These are phyloP conservation scores for Nudaria mundana DNA, from an alignment of 2,888 invertebrate genomes.

Conservation along the genomic window DNA sequence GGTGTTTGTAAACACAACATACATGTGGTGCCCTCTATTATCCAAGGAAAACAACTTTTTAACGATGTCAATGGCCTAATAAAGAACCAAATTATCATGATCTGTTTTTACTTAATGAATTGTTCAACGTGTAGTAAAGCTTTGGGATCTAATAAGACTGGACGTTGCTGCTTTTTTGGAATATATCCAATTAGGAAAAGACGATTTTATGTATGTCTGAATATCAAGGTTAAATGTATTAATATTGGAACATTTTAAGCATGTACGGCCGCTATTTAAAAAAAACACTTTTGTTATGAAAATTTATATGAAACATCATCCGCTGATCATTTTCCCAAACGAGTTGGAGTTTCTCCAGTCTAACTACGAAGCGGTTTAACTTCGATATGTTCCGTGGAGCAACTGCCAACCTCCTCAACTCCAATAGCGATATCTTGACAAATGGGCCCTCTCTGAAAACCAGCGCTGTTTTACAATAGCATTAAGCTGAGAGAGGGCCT, in stretches of 20 bases:
- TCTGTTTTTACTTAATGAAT: background rate
- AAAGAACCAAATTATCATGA: conserved; percentile 14
- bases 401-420: too few species aligned
- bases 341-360: too few species aligned
- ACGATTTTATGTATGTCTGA: conserved; percentile 10
- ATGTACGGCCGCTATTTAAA: background rate
- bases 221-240: conserved; percentile 28
- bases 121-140: background rate
- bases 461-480: too few species aligned
- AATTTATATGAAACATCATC: too few species aligned
- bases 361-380: too few species aligned
- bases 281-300: too few species aligned
- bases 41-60: conserved; percentile 5
- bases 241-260: conserved; percentile 1
- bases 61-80: conserved; percentile 31
- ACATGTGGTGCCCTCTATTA: conserved; percentile 34
- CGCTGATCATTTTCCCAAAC: too few species aligned
- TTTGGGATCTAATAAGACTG: conserved; percentile 9
- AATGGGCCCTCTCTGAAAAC: too few species aligned
- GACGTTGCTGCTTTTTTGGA: conserved; percentile 14
- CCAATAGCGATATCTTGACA: too few species aligned
- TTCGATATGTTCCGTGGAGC: too few species aligned
- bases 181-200: conserved; percentile 26
- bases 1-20: conserved; percentile 33
- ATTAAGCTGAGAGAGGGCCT: too few species aligned